These are phyloP conservation scores for Brachyptera putata DNA, from an alignment of 2,888 invertebrate species.

Conservation along the genomic window DNA sequence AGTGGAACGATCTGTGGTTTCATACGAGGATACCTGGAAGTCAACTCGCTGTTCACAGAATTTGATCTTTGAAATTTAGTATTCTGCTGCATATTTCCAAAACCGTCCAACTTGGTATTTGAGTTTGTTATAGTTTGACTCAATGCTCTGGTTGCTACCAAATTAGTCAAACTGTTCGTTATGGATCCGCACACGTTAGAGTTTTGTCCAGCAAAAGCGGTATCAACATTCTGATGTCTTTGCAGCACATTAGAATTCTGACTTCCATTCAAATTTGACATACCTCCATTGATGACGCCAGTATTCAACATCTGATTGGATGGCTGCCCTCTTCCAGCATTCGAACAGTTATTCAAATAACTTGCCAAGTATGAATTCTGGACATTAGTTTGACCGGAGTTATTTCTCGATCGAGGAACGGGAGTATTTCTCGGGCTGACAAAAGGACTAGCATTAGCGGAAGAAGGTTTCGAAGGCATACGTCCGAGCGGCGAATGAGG, in stretches of 20 bases:
- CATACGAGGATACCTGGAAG: too few species aligned
- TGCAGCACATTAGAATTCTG: too few species aligned
- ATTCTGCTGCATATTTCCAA: not conserved
- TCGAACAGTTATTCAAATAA: not conserved
- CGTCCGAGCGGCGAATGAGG: constrained; percentile 60
- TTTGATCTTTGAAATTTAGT: constrained; percentile 22
- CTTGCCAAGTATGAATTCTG: not conserved
- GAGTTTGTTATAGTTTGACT: too few species aligned
- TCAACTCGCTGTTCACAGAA: constrained; percentile 28
- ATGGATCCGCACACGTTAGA: too few species aligned
- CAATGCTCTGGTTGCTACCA: not conserved
- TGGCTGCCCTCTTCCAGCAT: too few species aligned
- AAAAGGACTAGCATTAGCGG: constrained; percentile 72
- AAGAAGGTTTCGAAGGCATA: constrained; percentile 56
- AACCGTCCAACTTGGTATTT: too few species aligned
- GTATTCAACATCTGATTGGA: too few species aligned
- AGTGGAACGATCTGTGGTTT: constrained; percentile 1
- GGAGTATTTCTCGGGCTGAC: constrained; percentile 78
- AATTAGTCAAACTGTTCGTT: not conserved
- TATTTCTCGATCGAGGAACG: constrained; percentile 50
- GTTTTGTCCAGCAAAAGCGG: too few species aligned
- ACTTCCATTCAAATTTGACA: too few species aligned
- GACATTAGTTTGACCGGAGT: constrained; percentile 12
- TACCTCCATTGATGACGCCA: too few species aligned
- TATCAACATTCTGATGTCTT: too few species aligned